A percentile compares a stretch with the other conserved stretches of the same genome.
Conservation (phyloP, 2,797 vertebrate genomes). For the Rhinoraja longicauda region DNA sequence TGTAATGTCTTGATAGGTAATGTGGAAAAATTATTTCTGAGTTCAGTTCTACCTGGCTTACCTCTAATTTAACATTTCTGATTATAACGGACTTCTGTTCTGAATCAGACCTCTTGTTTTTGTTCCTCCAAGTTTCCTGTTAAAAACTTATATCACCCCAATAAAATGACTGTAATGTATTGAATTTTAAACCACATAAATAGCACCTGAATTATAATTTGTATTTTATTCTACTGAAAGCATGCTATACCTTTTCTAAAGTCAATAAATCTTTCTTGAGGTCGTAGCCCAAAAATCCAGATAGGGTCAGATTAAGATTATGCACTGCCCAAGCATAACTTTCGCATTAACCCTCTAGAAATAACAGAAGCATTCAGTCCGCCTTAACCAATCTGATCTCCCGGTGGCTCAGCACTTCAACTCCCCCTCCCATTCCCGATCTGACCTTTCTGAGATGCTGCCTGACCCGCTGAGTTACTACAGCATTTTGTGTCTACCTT, state of each 20-base stretch:
- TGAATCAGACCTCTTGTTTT: neutral
- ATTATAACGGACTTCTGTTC: neutral
- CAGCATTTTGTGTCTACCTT: no score
- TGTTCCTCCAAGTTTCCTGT: neutral
- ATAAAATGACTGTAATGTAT: neutral
- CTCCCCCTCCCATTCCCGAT: no score
- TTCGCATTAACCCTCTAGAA: neutral
- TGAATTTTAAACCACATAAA: neutral
- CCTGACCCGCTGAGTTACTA: no score
- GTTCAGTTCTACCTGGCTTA: neutral
- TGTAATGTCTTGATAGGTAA: neutral
- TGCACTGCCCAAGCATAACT: neutral
- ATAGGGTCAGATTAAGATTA: neutral
- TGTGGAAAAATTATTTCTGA: neutral
- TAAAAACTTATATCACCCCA: neutral
- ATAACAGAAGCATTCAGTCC: neutral
- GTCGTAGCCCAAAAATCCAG: conserved; percentile 1
- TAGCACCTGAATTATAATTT: neutral
- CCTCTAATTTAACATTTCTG: neutral
- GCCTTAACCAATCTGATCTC: no score
- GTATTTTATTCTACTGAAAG: neutral
- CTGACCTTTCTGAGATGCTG: no score
- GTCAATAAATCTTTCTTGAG: neutral
- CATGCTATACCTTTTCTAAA: neutral
- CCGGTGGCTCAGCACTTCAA: no score